phyloP scores from a whole-genome alignment of 2,888 invertebrate genomes.

The Dryomyza anilis region DNA sequence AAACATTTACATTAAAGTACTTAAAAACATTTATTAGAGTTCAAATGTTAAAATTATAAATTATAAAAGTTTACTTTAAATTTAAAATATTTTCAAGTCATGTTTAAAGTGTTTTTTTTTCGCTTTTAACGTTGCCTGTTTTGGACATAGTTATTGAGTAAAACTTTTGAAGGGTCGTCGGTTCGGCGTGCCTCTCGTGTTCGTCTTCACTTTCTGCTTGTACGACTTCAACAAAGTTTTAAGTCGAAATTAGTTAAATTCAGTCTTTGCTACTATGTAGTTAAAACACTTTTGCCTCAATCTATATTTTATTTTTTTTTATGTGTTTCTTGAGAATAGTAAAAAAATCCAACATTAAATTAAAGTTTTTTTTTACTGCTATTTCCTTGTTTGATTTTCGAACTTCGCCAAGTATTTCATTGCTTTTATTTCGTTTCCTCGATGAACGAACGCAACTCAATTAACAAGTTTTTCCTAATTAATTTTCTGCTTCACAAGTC shows the following conservation, averaged over 20 bases:
- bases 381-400: neutral
- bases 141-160: no score
- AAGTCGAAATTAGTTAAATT: neutral
- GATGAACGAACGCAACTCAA: slow-evolving; percentile 4
- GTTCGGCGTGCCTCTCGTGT: no score
- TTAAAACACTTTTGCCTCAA: neutral
- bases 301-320: neutral
- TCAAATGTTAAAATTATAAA: no score
- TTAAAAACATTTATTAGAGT: no score
- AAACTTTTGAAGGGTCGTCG: no score
- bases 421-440: neutral
- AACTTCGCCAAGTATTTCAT: neutral
- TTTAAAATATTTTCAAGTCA: no score
- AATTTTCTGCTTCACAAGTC: slow-evolving; percentile 15
- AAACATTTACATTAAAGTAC: no score
- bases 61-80: no score
- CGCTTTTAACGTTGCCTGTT: no score
- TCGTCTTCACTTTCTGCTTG: no score
- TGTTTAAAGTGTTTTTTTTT: no score
- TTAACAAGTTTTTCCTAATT: slow-evolving; percentile 16
- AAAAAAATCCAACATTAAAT: neutral
- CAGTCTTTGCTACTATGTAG: neutral
- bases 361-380: neutral
- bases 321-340: neutral
- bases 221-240: no score